A percentile compares a stretch with the other conserved stretches of the same genome.
These are phyloP conservation scores for Sinotaia quadrata DNA, from an alignment of 2,888 invertebrate genomes.

Conservation along the genomic window DNA sequence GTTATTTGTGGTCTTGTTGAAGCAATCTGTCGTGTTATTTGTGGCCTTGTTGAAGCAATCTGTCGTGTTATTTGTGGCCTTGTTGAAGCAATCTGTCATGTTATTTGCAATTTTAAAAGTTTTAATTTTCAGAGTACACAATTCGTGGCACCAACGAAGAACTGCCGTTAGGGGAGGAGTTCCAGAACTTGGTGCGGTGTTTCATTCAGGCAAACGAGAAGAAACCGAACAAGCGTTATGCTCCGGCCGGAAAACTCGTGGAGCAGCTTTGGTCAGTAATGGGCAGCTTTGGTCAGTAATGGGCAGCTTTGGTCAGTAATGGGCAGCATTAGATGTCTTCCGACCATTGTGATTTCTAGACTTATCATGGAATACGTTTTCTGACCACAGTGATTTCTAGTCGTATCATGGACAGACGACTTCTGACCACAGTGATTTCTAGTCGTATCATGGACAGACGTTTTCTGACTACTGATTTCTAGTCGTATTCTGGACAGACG, in stretches of 20 bases:
- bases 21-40: no score
- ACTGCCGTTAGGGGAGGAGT: conserved; percentile 70
- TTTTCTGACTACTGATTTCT: no score
- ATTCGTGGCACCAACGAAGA: conserved; percentile 68
- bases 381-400: no score
- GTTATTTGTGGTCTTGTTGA: no score
- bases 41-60: no score
- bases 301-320: conserved; percentile 61
- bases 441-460: no score
- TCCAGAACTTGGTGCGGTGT: conserved; percentile 66
- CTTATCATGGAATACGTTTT: neutral
- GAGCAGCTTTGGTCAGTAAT: conserved; percentile 66
- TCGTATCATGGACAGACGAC: no score
- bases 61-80: no score
- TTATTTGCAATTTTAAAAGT: no score
- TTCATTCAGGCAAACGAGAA: conserved; percentile 63
- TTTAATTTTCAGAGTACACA: conserved; percentile 66
- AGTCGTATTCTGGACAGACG: no score
- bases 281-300: conserved; percentile 61
- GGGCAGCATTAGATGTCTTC: conserved; percentile 57
- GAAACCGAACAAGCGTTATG: conserved; percentile 57
- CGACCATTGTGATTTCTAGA: neutral
- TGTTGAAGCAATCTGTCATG: no score
- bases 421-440: no score
- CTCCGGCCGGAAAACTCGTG: conserved; percentile 60